Base-by-base conservation (phyloP, 2,888 invertebrate genomes). In the Sialis fuliginosa region DNA sequence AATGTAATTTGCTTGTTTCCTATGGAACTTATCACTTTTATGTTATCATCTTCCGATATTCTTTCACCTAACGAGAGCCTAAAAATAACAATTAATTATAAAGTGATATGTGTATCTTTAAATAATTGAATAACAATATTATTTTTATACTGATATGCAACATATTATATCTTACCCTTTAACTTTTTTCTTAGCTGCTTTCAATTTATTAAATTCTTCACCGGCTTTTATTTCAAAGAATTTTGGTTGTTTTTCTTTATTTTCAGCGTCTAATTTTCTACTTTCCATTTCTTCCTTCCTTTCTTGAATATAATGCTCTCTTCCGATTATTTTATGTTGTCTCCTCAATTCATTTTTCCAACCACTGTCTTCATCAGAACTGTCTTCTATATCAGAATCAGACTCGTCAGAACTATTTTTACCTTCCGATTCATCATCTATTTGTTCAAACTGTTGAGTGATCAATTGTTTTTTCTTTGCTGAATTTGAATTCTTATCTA, bases 1-100 rank as follows among this genome's bases (percentile, higher is more conserved):
- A 88, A 90, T 13, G 80, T 81, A 81, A 89, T 85, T 66, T 87
- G 83, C 46, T 79, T 72, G 60, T 81, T 87, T 40, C 88, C 81
- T 8, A 75, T 62, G 1, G 81, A 66, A 54, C 81, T 67, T 52
- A 74, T 57, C 57, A 77, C 57, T 61, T 68, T 62, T 56, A 73
- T 61, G 56, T 64, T 45, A 58, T 68, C 62, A 41, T 72, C 71
- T 56, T 83, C 79, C 45, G 69, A 62, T 30, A 90, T 63, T 55
- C 90, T 70, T 51, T 89, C 86, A 31, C 81, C 87, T 32, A 91
- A 67, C 54, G 76, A 75, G 35, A 74, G 65, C 59, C 83, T 86
- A 57, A 57, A 74, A 54, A 52, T 51, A 50, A 13, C 22, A 44
- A 2, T 6, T 12, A 8, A 40, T 40, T 40, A n/a, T 40, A 40